Evolutionary conservation across 1,140 invertebrate genomes (phyloP).

Genomic region (Euura saliciscinereae): DNA sequence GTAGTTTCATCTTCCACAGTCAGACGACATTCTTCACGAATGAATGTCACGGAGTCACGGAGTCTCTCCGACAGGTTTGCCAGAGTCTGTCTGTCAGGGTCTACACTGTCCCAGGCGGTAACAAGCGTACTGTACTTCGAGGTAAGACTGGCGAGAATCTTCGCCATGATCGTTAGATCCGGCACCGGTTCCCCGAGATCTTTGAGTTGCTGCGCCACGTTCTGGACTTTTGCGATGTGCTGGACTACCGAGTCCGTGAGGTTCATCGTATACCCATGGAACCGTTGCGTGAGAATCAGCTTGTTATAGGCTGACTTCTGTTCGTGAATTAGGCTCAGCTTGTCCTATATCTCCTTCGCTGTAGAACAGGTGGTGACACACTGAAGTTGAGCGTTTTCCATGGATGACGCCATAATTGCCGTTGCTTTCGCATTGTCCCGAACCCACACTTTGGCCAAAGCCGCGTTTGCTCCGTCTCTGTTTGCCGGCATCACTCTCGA

Average conservation of each 20-base stretch:
- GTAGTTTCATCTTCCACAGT: slow-evolving; percentile 18
- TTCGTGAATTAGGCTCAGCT: slow-evolving; percentile 16
- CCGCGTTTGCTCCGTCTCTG: not conserved
- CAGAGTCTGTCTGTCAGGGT: slow-evolving; percentile 18
- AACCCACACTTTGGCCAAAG: not conserved
- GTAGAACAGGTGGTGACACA: slow-evolving; percentile 15
- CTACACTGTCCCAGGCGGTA: too few species aligned
- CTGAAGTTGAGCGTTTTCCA: slow-evolving; percentile 14
- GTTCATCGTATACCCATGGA: slow-evolving; percentile 19
- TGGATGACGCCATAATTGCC: slow-evolving; percentile 16
- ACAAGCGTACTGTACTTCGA: not conserved
- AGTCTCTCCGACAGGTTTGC: slow-evolving; percentile 21
- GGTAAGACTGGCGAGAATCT: slow-evolving; percentile 23
- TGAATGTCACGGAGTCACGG: too few species aligned
- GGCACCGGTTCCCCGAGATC: slow-evolving; percentile 17
- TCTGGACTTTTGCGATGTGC: too few species aligned
- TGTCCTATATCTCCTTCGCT: slow-evolving; percentile 17
- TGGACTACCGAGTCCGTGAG: slow-evolving; percentile 18
- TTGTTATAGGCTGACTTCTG: slow-evolving; percentile 23
- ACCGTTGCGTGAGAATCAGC: slow-evolving; percentile 18
- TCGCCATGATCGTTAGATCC: slow-evolving; percentile 23
- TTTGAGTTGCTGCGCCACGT: slow-evolving; percentile 19
- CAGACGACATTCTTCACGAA: slow-evolving; percentile 23
- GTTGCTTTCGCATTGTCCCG: slow-evolving; percentile 6
- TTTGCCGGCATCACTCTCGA: not conserved